A percentile compares a stretch with the other conserved stretches of the same genome.
Evolutionary conservation across 2,888 invertebrate genomes (phyloP).

Genomic region (Epinotia brunnichana): DNA sequence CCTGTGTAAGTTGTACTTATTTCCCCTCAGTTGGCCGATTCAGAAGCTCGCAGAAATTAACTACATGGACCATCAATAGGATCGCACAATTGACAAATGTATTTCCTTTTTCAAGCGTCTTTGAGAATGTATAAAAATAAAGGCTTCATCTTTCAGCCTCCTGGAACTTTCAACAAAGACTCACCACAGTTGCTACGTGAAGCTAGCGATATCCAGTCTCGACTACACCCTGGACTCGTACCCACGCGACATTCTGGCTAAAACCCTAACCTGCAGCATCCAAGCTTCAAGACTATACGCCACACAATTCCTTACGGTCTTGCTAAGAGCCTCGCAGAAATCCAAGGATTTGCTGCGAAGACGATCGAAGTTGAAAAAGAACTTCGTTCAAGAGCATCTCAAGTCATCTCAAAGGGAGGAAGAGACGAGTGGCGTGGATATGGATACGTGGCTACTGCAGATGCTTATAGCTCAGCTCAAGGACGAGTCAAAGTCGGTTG

Average conservation of each 20-base stretch:
- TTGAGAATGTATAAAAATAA: too few relatives aligned
- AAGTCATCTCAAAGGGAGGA: constrained; percentile 64
- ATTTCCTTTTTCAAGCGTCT: too few relatives aligned
- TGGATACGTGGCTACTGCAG: constrained; percentile 94
- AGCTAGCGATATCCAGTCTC: constrained; percentile 95
- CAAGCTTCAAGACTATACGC: constrained; percentile 89
- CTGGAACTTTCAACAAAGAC: constrained; percentile 91
- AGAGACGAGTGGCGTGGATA: constrained; percentile 78
- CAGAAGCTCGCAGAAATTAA: too few relatives aligned
- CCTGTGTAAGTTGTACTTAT: too few relatives aligned
- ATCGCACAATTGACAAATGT: background rate
- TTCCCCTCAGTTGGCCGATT: too few relatives aligned
- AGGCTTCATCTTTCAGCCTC: constrained; percentile 83
- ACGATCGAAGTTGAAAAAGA: constrained; percentile 74
- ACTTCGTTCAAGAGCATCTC: constrained; percentile 63
- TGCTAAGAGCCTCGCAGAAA: constrained; percentile 88
- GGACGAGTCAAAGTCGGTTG: constrained; percentile 92
- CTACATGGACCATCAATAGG: too few relatives aligned
- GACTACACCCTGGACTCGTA: constrained; percentile 92
- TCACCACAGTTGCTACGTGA: constrained; percentile 96
- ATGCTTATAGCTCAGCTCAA: constrained; percentile 92
- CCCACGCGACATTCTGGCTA: constrained; percentile 86
- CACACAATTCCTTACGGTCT: constrained; percentile 94
- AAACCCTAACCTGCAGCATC: constrained; percentile 83
- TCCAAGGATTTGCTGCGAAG: constrained; percentile 73